These are phyloP conservation scores for Gallinago nigripennis DNA, from an alignment of 2,797 vertebrate genomes.

Conservation along the genomic window DNA sequence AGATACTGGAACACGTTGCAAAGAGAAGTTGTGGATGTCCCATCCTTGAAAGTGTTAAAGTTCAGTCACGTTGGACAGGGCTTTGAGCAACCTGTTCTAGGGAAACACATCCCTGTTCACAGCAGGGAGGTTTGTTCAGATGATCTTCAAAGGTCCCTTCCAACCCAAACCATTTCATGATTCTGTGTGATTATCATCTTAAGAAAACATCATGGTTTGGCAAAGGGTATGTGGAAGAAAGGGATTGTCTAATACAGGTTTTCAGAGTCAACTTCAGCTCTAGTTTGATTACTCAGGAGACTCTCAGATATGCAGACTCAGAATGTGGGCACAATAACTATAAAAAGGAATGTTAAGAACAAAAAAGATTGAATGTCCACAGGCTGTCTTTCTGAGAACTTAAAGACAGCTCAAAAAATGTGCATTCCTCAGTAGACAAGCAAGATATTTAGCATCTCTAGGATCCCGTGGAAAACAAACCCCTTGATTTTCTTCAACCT, in stretches of 20 bases:
- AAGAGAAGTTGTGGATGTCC: background rate
- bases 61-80: rapidly evolving
- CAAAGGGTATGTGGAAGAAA: background rate
- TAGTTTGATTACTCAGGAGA: background rate
- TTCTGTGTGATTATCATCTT: background rate
- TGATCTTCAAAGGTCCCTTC: background rate
- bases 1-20: background rate
- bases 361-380: background rate
- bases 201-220: background rate
- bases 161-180: background rate
- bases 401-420: background rate
- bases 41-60: background rate
- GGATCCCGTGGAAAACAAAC: background rate
- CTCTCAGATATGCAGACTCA: background rate
- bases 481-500: background rate
- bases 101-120: background rate
- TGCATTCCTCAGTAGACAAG: background rate
- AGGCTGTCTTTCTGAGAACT: background rate
- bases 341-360: background rate
- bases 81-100: background rate
- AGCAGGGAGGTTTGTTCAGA: rapidly evolving
- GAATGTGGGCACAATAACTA: background rate
- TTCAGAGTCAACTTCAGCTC: background rate
- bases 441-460: background rate
- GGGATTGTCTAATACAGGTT: background rate